Base-by-base conservation (phyloP, 2,888 invertebrate species). In the Deilephila porcellus region DNA sequence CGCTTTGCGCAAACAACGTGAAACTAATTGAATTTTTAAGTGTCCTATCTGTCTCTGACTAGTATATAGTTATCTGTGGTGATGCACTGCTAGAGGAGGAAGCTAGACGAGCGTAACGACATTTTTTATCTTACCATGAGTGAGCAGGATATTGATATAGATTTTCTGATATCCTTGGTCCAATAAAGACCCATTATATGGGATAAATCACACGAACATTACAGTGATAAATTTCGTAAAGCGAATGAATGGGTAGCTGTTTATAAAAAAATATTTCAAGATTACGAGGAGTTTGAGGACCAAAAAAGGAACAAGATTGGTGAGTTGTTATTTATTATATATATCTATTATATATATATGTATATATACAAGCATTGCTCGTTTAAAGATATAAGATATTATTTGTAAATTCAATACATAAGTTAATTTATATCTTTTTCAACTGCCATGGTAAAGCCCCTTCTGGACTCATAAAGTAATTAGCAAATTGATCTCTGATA, bases 401-500 rank as follows among this genome's bases (percentile, higher is more conserved):
- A 34, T 34, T 34, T 34, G 34, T 3, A 37, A 37, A 37, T 4
- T 37, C 34, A 71, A 74, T 76, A 71, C 37, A 74, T 75, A 74
- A 74, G 74, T 75, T 76, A 76, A 70, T 71, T 74, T 75, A 75
- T 56, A 78, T 78, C 73, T 76, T 76, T 74, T 76, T 76, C 73
- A 76, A 76, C 76, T 80, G 78, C 77, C 79, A 76, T 74, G 75
- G 76, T 75, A 78, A 76, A 76, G 76, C 72, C 74, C 77, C 74
- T 76, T 76, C 76, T 34, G 76, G 76, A 73, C 78, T 77, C 76
- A 78, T 77, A 59, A 78, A 80, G 75, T 79, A 80, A 77, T 80
- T 77, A 76, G 77, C 79, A 78, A 80, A 80, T 76, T 77, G 73
- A 76, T 80, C 73, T 77, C 80, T 79, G 76, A 80, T 79, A 78